Percentiles rank a stretch among this genome's conserved stretches.
Evolutionary conservation across 2,888 invertebrate genomes (phyloP).

Genomic region (Amblyjoppa fuscipennis): DNA sequence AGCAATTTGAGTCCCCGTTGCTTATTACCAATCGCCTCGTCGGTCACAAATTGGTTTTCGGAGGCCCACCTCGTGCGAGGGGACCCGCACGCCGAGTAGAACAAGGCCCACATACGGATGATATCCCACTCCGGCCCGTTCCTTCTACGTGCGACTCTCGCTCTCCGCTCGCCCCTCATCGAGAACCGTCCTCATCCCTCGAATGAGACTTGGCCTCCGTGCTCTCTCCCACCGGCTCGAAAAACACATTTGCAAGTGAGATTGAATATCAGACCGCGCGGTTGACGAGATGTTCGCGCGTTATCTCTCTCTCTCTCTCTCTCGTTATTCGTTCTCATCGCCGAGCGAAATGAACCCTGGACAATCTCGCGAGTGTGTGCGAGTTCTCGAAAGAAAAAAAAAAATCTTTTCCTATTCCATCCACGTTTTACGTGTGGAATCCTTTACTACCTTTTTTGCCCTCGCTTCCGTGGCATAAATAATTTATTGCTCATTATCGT

Average conservation of each 20-base stretch:
- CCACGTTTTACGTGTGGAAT: neutral
- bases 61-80: constrained; percentile 65
- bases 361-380: neutral
- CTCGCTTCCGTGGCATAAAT: neutral
- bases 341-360: constrained; percentile 29
- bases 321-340: constrained; percentile 29
- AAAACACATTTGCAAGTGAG: constrained; percentile 80
- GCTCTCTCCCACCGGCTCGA: constrained; percentile 26
- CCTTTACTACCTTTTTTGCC: neutral
- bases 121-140: constrained; percentile 42
- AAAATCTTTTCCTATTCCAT: neutral
- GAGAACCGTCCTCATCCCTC: constrained; percentile 21
- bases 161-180: constrained; percentile 25
- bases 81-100: constrained; percentile 47
- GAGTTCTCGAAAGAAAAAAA: neutral
- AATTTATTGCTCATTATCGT: constrained; percentile 1
- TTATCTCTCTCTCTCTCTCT: constrained; percentile 39
- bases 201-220: neutral
- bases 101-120: constrained; percentile 56
- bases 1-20: constrained; percentile 83
- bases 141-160: constrained; percentile 49
- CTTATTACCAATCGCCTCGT: constrained; percentile 84
- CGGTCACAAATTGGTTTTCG: constrained; percentile 84
- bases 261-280: constrained; percentile 74
- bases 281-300: constrained; percentile 77